phyloP scores from a whole-genome alignment of 1,140 invertebrate genomes.

The Plectus sambesii region DNA sequence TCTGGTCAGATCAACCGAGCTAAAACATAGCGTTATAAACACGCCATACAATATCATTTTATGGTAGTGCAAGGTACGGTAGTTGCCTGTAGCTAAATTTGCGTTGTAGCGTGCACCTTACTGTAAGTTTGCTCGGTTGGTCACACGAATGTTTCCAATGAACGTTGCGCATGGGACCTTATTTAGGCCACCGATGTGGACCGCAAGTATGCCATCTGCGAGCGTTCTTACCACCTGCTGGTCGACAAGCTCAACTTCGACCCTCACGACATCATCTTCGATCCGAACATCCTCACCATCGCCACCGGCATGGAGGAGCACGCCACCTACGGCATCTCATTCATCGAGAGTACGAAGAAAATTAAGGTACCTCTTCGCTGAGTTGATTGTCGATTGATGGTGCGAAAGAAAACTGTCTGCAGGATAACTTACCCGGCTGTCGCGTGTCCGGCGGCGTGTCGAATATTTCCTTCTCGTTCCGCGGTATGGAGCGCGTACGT shows the following conservation, averaged over 20 bases:
- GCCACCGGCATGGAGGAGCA: constrained; percentile 59
- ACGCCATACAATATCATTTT: no score
- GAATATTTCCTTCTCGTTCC: constrained; percentile 58
- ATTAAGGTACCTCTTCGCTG: constrained; percentile 36
- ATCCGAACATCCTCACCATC: constrained; percentile 58
- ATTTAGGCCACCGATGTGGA: constrained; percentile 49
- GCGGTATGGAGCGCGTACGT: constrained; percentile 54
- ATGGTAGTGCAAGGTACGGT: no score
- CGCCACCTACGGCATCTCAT: constrained; percentile 53
- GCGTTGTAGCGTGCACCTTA: no score
- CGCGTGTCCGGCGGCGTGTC: constrained; percentile 57
- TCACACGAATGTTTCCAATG: no score
- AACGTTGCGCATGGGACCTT: neutral
- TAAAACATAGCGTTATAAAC: no score
- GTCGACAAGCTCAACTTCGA: constrained; percentile 53
- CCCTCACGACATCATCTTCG: constrained; percentile 57
- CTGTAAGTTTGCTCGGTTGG: no score
- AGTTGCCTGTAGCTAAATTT: no score
- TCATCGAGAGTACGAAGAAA: constrained; percentile 52
- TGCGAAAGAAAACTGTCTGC: constrained; percentile 18
- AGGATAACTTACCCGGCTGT: constrained; percentile 51
- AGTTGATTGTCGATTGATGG: constrained; percentile 7
- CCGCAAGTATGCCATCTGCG: constrained; percentile 54
- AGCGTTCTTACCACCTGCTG: constrained; percentile 52
- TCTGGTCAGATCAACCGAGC: no score